Base-by-base conservation (phyloP, 1,140 invertebrate genomes). In the Caerostris extrusa region DNA sequence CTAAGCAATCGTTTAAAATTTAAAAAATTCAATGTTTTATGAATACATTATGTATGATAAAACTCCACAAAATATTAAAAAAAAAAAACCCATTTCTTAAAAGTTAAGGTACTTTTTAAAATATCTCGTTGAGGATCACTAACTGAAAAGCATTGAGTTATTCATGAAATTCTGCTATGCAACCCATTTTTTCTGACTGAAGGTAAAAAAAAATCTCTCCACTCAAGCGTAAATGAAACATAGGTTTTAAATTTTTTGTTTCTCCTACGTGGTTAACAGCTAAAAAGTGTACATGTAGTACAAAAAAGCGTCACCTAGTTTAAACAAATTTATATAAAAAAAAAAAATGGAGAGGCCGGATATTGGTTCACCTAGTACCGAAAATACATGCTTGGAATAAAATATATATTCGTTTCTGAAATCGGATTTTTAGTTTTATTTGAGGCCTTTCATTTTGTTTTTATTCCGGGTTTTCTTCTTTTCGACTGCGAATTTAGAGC, bases 361-460 rank as follows among this genome's bases (percentile, higher is more conserved):
- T 77, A 77, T 77, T 77, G 71, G 50, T 7, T 8, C 71, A 50
- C 71, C 69, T 50, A 77, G 4, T 12, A 34, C 19, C 8, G 34
- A 50, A 83, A 85, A 57, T 85, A 58, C 55, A 85, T 55, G 82
- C 57, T 85, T 57, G 82, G 57, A 85, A 85, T 58, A 85, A 85
- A 85, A 56, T 85, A 85, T 85, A 77, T 85, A 85, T 85, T 85
- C 55, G 82, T 85, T 57, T 85, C 82, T 58, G n/a, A 85, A 77
- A 77, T 85, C 82, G 57, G 55, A 57, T 85, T 85, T 57, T 77
- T 53, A 77, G 8, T 77, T 77, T 77, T 77, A 77, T 77, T 77
- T 77, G 8, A 77, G n/a, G 14, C 61, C 14, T 67, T 67, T 53
- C 5, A 12, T 77, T 77, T 50, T 77, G 14, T 53, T 77, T 77